A percentile compares a stretch with the other conserved stretches of the same genome.
Evolutionary conservation across 2,797 vertebrate genomes (phyloP).

Genomic region (Anguilla megastoma): DNA sequence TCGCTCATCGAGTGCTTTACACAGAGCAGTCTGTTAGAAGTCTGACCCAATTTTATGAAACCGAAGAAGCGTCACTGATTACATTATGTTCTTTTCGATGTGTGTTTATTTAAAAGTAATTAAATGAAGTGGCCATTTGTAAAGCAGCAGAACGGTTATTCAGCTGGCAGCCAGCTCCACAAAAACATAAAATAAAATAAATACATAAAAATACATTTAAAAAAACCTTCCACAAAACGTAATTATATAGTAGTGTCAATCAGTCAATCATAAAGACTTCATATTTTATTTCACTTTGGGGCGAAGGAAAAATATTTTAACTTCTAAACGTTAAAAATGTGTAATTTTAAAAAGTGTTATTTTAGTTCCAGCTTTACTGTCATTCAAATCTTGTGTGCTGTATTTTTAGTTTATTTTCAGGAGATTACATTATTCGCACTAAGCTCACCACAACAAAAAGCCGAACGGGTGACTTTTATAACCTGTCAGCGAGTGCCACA

Average conservation of each 20-base stretch:
- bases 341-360: neutral
- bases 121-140: neutral
- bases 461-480: neutral
- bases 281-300: neutral
- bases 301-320: neutral
- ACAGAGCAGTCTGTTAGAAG: neutral
- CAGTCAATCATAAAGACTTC: neutral
- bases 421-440: neutral
- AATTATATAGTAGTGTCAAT: neutral
- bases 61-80: neutral
- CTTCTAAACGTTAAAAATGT: neutral
- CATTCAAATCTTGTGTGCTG: neutral
- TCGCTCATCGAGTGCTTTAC: neutral
- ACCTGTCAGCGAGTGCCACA: neutral
- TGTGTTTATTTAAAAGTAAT: slow-evolving; percentile 1
- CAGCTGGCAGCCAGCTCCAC: neutral
- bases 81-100: neutral
- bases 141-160: neutral
- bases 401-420: neutral
- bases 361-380: neutral
- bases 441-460: neutral
- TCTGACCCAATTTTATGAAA: neutral
- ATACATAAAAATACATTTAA: neutral
- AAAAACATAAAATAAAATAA: neutral
- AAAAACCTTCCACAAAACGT: neutral